A percentile compares a stretch with the other conserved stretches of the same genome.
Evolutionary conservation across 2,113 vertebrate genomes (phyloP).

Genomic region (Larimichthys polyactis): DNA sequence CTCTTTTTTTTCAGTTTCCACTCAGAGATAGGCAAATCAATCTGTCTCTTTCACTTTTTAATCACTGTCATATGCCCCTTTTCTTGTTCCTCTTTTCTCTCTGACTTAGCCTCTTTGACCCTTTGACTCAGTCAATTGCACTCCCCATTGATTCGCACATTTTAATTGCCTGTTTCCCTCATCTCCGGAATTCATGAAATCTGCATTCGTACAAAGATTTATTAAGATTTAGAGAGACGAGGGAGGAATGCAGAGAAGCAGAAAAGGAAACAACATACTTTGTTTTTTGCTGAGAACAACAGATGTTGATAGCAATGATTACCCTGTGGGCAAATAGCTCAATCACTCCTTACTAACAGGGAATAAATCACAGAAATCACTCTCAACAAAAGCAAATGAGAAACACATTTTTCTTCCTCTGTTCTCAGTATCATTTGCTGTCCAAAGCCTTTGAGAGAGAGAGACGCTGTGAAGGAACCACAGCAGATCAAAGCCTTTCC

Average conservation of each 20-base stretch:
- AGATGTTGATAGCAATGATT: constrained; percentile 55
- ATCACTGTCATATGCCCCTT: constrained; percentile 53
- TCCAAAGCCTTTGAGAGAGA: constrained; percentile 66
- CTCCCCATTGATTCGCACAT: constrained; percentile 55
- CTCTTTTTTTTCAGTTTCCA: constrained; percentile 48
- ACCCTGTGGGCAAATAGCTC: constrained; percentile 52
- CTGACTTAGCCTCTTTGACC: constrained; percentile 65
- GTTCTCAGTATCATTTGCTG: constrained; percentile 40
- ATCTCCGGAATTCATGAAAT: constrained; percentile 69
- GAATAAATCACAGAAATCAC: constrained; percentile 64
- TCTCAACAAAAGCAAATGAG: constrained; percentile 51
- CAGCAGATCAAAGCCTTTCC: constrained; percentile 66
- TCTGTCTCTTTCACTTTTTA: constrained; percentile 63
- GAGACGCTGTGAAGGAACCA: constrained; percentile 46
- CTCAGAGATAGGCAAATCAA: constrained; percentile 45
- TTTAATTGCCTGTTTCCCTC: constrained; percentile 70
- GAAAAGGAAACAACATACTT: constrained; percentile 29
- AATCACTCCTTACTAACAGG: constrained; percentile 41
- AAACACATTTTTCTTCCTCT: constrained; percentile 59
- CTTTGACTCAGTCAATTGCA: constrained; percentile 56
- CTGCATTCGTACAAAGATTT: constrained; percentile 58
- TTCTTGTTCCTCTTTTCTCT: constrained; percentile 64
- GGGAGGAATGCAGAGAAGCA: constrained; percentile 16
- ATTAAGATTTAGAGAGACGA: constrained; percentile 44
- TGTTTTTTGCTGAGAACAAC: constrained; percentile 40